These are phyloP conservation scores for Orthosia incerta DNA, from an alignment of 2,888 invertebrate species.

Conservation along the genomic window DNA sequence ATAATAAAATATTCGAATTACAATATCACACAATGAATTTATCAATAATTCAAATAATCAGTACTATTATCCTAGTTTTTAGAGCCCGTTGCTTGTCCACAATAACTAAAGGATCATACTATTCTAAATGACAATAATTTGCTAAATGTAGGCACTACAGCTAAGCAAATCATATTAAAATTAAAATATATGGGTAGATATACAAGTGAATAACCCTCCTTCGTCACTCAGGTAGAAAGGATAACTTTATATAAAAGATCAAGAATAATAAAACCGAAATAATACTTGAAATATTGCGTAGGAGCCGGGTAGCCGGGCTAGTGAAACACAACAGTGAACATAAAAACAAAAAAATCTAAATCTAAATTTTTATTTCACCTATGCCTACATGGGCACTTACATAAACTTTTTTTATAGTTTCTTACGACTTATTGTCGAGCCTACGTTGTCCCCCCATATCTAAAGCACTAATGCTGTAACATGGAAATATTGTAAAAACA, in stretches of 20 bases:
- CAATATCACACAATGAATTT: constrained; percentile 39
- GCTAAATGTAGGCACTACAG: constrained; percentile 28
- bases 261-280: constrained; percentile 25
- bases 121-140: constrained; percentile 44
- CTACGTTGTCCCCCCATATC: too few relatives aligned
- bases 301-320: constrained; percentile 10
- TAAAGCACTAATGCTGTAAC: too few relatives aligned
- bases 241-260: neutral
- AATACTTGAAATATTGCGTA: constrained; percentile 38
- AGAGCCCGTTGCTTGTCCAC: neutral
- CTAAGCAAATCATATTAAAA: constrained; percentile 1
- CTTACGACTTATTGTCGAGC: too few relatives aligned
- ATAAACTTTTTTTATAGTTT: too few relatives aligned
- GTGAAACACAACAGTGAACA: neutral
- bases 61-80: constrained; percentile 17
- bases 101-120: neutral
- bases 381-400: too few relatives aligned
- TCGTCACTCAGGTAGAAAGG: neutral
- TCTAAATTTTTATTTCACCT: too few relatives aligned
- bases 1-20: constrained; percentile 41
- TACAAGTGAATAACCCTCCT: neutral
- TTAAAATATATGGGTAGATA: neutral
- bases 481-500: too few relatives aligned
- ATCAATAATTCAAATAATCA: constrained; percentile 28
- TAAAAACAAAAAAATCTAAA: too few relatives aligned